Conservation (phyloP, 1,140 invertebrate genomes). For the Globodera ellingtonae region DNA sequence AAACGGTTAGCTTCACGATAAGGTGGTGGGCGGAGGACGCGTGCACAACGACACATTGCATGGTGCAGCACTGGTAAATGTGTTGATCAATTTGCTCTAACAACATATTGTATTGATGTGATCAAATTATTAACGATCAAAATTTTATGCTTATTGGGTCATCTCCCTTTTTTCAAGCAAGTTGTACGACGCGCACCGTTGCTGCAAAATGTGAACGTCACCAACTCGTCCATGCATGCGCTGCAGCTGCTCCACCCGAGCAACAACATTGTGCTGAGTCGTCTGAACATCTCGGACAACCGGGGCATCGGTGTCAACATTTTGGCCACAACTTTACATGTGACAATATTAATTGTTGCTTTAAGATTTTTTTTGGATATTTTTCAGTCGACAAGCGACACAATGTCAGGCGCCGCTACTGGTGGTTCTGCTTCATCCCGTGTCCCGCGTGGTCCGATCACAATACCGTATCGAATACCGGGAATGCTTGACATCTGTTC, state of each 20-base stretch:
- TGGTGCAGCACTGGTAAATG: constrained; percentile 80
- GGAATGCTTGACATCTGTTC: constrained; percentile 94
- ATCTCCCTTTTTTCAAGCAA: background rate
- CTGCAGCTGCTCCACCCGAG: constrained; percentile 74
- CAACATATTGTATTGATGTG: too few species aligned
- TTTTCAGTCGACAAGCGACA: background rate
- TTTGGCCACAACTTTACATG: constrained; percentile 86
- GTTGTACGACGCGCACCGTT: constrained; percentile 81
- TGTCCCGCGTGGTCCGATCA: constrained; percentile 77
- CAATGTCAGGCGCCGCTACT: constrained; percentile 5
- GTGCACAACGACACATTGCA: constrained; percentile 83
- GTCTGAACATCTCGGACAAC: constrained; percentile 76
- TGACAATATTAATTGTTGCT: constrained; percentile 60
- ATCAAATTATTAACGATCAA: too few species aligned
- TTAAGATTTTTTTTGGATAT: constrained; percentile 17
- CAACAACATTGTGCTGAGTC: constrained; percentile 64
- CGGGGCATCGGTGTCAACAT: constrained; percentile 86
- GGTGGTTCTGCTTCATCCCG: background rate
- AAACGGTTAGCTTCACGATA: too few species aligned
- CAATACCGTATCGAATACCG: constrained; percentile 90
- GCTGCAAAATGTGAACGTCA: constrained; percentile 81
- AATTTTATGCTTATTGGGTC: background rate
- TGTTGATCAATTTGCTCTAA: too few species aligned
- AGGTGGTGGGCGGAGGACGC: constrained; percentile 88
- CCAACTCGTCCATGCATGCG: constrained; percentile 83